These are phyloP conservation scores for Agraylea sexmaculata DNA, from an alignment of 1,140 invertebrate genomes.

Conservation along the genomic window DNA sequence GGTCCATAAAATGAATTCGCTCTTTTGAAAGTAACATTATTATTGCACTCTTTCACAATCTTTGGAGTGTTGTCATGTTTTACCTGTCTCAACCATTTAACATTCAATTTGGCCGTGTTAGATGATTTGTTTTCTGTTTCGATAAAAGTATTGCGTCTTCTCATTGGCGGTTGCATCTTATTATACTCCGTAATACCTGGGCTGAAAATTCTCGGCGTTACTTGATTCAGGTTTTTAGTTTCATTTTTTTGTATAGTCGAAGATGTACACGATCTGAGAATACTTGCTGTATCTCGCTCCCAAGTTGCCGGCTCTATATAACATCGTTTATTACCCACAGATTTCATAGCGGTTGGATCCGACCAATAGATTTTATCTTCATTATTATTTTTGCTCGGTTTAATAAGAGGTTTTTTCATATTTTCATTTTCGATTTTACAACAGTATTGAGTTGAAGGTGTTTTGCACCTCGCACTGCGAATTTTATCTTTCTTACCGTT, in stretches of 20 bases:
- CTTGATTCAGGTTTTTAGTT: slow-evolving; percentile 15
- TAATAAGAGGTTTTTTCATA: too few relatives aligned
- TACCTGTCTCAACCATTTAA: slow-evolving; percentile 18
- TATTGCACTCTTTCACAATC: slow-evolving; percentile 4
- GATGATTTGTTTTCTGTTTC: slow-evolving; percentile 11
- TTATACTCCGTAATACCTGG: slow-evolving; percentile 22
- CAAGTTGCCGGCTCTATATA: slow-evolving; percentile 38
- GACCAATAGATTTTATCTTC: slow-evolving; percentile 19
- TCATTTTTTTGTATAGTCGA: slow-evolving; percentile 11
- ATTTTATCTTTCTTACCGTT: slow-evolving; percentile 36
- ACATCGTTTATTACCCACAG: slow-evolving; percentile 40
- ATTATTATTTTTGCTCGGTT: slow-evolving; percentile 8
- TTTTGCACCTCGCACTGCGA: slow-evolving; percentile 13
- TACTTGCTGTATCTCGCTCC: slow-evolving; percentile 26
- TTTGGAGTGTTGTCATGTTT: slow-evolving; percentile 11
- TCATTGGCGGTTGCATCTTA: slow-evolving; percentile 31
- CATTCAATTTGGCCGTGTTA: slow-evolving; percentile 16
- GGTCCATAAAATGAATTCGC: slow-evolving; percentile 2
- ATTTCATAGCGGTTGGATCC: slow-evolving; percentile 27
- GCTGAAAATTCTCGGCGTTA: slow-evolving; percentile 20
- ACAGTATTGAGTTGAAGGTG: slow-evolving; percentile 5
- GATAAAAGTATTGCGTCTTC: slow-evolving; percentile 8
- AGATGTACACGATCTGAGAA: slow-evolving; percentile 15
- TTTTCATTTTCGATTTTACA: too few relatives aligned
- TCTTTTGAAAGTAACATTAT: not conserved